These are phyloP conservation scores for Sminthopsis crassicaudata DNA, from an alignment of 2,113 vertebrate genomes.

Conservation along the genomic window DNA sequence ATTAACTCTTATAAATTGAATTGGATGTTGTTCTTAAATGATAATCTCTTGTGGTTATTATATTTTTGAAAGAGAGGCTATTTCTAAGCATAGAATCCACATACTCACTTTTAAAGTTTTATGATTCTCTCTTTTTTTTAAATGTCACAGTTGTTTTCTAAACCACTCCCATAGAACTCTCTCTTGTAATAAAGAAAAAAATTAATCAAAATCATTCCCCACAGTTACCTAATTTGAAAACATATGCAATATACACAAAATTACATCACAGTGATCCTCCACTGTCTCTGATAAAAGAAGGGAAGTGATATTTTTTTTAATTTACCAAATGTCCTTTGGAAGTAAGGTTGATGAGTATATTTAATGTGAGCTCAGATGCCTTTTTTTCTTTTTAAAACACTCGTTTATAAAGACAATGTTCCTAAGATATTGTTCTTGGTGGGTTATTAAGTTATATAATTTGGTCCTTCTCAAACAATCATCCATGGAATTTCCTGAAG, in stretches of 20 bases:
- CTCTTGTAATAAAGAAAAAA: not conserved
- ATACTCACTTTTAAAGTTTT: not conserved
- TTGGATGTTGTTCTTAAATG: not conserved
- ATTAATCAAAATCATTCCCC: not conserved
- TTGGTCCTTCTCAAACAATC: not conserved
- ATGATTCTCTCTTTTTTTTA: not conserved
- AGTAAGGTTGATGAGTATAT: not conserved
- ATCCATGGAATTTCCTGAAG: not conserved
- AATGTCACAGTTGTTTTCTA: not conserved
- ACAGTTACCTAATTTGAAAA: not conserved
- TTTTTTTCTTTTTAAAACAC: not conserved
- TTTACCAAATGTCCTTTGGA: not conserved
- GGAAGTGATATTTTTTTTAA: not conserved
- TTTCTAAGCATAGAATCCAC: constrained; percentile 17
- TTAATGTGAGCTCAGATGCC: not conserved
- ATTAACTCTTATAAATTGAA: constrained; percentile 37
- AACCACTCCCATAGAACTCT: not conserved
- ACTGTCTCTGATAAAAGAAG: not conserved
- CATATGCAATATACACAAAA: not conserved
- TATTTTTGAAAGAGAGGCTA: constrained; percentile 2
- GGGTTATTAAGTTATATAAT: not conserved
- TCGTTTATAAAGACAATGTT: not conserved
- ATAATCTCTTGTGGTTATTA: constrained; percentile 3
- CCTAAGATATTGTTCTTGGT: not conserved
- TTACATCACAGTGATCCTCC: not conserved